Percentiles rank a stretch among this genome's conserved stretches.
phyloP scores from a whole-genome alignment of 2,797 vertebrate genomes.

The Microctenopoma steveboyesi region DNA sequence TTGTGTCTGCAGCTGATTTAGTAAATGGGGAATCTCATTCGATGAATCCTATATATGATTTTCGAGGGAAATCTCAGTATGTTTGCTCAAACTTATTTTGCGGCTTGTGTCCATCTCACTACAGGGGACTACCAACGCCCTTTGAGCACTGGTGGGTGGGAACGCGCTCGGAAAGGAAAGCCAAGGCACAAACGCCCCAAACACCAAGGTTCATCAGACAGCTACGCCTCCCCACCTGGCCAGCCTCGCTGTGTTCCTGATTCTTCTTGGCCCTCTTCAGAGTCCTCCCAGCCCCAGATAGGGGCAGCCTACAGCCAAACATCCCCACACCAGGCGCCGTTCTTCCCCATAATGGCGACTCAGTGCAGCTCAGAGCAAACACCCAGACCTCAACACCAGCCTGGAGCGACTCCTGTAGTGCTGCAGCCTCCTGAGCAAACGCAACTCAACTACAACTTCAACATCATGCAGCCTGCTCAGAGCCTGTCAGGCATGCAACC shows the following conservation, averaged over 20 bases:
- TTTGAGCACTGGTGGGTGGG: conserved; percentile 64
- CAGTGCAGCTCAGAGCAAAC: conserved; percentile 51
- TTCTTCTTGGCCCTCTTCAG: conserved; percentile 79
- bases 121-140: conserved; percentile 77
- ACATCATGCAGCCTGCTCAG: conserved; percentile 65
- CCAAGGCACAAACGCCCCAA: conserved; percentile 85
- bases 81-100: neutral
- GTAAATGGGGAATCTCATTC: neutral
- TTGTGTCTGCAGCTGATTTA: neutral
- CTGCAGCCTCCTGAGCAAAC: conserved; percentile 68
- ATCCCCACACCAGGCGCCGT: conserved; percentile 69
- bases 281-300: conserved; percentile 74
- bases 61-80: neutral
- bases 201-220: conserved; percentile 76
- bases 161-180: conserved; percentile 79
- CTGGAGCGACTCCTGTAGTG: conserved; percentile 44
- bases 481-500: conserved; percentile 52
- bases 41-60: neutral
- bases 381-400: conserved; percentile 49
- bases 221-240: conserved; percentile 67
- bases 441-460: conserved; percentile 66
- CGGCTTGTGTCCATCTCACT: neutral
- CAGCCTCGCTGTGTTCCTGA: conserved; percentile 48
- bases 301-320: conserved; percentile 56
- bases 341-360: conserved; percentile 58